phyloP scores from a whole-genome alignment of 1,140 invertebrate genomes.

The Lutraria rhynchaena region DNA sequence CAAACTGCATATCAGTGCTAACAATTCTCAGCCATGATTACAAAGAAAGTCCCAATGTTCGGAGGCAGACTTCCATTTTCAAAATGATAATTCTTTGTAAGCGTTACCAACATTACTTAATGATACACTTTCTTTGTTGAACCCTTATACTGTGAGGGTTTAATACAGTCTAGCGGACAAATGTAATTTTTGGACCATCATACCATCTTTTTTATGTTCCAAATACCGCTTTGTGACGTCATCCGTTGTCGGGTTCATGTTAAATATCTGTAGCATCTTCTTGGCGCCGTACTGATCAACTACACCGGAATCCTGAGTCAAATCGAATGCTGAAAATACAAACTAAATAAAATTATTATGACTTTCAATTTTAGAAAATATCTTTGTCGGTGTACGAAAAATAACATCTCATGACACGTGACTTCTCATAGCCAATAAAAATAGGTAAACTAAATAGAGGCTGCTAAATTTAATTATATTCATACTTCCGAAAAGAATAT shows the following conservation, averaged over 20 bases:
- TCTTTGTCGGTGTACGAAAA: background rate
- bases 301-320: conserved; percentile 50
- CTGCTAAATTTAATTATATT: background rate
- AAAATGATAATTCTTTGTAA: no score
- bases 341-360: background rate
- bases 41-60: no score
- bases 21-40: no score
- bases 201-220: conserved; percentile 43
- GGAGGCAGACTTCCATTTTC: no score
- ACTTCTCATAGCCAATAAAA: background rate
- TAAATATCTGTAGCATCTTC: conserved; percentile 58
- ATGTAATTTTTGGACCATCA: background rate
- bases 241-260: conserved; percentile 56
- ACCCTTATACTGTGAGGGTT: no score
- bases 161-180: no score
- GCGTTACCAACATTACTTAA: no score
- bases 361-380: background rate
- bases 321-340: conserved; percentile 48
- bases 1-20: no score
- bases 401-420: background rate
- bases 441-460: background rate
- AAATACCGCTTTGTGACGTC: conserved; percentile 47
- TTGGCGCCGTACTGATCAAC: conserved; percentile 55
- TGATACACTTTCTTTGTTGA: no score
- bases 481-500: background rate